Evolutionary conservation across 2,113 vertebrate species (phyloP).

Genomic region (Heterocephalus glaber): DNA sequence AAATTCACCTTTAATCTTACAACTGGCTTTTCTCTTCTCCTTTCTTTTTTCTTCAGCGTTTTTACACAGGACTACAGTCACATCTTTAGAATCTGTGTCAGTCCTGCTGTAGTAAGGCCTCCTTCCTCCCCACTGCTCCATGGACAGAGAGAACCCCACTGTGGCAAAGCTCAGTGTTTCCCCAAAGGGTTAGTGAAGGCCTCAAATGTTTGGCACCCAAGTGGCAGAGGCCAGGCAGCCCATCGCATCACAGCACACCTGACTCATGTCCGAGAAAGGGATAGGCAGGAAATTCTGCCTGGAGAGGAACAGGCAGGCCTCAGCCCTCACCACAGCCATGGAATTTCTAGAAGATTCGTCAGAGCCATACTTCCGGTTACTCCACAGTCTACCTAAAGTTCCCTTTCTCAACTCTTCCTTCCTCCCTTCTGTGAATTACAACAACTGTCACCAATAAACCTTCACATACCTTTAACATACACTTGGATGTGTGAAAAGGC

Average conservation of each 20-base stretch:
- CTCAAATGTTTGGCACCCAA: conserved; percentile 13
- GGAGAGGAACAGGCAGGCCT: background rate
- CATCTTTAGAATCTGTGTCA: background rate
- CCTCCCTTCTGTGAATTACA: background rate
- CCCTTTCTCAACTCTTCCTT: background rate
- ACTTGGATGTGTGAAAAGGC: background rate
- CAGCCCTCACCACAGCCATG: background rate
- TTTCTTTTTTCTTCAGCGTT: background rate
- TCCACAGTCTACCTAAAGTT: background rate
- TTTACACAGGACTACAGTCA: background rate
- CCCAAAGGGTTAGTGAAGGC: conserved; percentile 36
- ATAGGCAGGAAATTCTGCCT: conserved; percentile 50
- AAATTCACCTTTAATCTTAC: background rate
- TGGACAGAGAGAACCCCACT: conserved; percentile 62
- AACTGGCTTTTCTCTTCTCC: background rate
- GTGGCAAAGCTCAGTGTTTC: conserved; percentile 57
- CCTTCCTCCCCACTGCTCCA: background rate
- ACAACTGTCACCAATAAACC: background rate
- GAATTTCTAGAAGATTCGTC: conserved; percentile 21
- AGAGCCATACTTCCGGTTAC: background rate
- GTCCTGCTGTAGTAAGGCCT: background rate
- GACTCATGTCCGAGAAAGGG: conserved; percentile 52
- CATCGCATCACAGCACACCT: conserved; percentile 40
- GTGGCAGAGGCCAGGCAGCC: conserved; percentile 8
- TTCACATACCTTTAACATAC: rapidly evolving